Percentiles rank a stretch among this genome's conserved stretches.
These are phyloP conservation scores for Sebastes iracundus DNA, from an alignment of 2,797 vertebrate species.

Conservation along the genomic window DNA sequence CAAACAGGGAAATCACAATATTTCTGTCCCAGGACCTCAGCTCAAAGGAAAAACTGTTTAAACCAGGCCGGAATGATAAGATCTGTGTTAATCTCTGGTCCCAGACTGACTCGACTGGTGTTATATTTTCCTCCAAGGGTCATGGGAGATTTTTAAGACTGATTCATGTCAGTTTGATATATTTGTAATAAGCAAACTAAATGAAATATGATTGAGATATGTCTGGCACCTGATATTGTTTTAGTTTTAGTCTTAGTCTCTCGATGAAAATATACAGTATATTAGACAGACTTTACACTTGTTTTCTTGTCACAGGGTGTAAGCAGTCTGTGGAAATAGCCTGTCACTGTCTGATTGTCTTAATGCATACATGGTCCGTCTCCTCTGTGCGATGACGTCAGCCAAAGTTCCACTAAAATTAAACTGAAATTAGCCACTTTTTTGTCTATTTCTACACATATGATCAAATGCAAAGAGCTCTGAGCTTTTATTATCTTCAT, in stretches of 20 bases:
- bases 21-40: neutral
- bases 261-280: neutral
- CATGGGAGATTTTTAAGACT: neutral
- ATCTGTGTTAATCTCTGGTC: neutral
- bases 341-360: neutral
- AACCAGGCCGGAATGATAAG: neutral
- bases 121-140: neutral
- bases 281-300: neutral
- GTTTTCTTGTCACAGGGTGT: neutral
- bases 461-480: neutral
- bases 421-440: neutral
- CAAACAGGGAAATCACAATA: neutral
- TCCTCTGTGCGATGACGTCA: neutral
- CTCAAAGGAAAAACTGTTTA: neutral
- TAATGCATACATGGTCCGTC: neutral
- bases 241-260: neutral
- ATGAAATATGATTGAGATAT: neutral
- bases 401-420: neutral
- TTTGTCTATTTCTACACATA: neutral
- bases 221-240: neutral
- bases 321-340: neutral
- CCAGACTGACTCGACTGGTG: neutral
- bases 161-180: neutral
- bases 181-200: neutral
- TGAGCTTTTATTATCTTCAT: neutral